Base-by-base conservation (phyloP, 2,797 vertebrate genomes). In the Poliocrania exsul region DNA sequence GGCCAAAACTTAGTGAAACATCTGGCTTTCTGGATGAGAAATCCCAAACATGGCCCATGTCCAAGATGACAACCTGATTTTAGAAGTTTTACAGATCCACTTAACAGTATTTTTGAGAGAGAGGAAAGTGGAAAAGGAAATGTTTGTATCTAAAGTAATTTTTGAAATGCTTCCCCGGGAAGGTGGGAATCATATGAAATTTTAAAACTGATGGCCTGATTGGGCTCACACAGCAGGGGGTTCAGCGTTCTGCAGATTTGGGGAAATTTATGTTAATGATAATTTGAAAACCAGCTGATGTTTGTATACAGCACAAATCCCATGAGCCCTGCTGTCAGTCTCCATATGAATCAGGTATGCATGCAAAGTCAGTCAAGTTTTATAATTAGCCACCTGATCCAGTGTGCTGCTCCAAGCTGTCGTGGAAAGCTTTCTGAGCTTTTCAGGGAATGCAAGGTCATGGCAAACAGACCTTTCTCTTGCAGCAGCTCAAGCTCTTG, bases 361-460 rank as follows among this genome's bases (percentile, higher is more conserved):
- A 28, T 74, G 78, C 57, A 81, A 80, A 86, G 67, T 31, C 67
- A 64, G 74, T 73, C 53, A n/a, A 24, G 64, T 71, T 89, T 95
- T 89, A 44, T 92, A 93, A 92, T 95, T 82, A 80, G 46, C 81
- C 3, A 14, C 23, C 75, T 92, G 94, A 93, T 95, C 69, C 69
- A 74, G 37, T 57, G 86, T 33, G 46, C 24, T 71, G 44, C 67
- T 95, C 51, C 0, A 5, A 92, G 54, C 56, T 84, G 56, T 47
- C 78, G 82, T 19, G 24, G 88, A 90, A 96, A 82, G 44, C 86
- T 91, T 95, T 80, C 90, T 84, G 58, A 74, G 50, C 40, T 3
- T 81, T 77, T 69, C 67, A 74, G 50, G 83, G 73, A 79, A 67
- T 31, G 24, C 69, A 92, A 80, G 89, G 88, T 94, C 86, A 61